Percentiles rank a stretch among this genome's conserved stretches.
phyloP scores from a whole-genome alignment of 2,797 vertebrate species.

The Syngnathus rostellatus region DNA sequence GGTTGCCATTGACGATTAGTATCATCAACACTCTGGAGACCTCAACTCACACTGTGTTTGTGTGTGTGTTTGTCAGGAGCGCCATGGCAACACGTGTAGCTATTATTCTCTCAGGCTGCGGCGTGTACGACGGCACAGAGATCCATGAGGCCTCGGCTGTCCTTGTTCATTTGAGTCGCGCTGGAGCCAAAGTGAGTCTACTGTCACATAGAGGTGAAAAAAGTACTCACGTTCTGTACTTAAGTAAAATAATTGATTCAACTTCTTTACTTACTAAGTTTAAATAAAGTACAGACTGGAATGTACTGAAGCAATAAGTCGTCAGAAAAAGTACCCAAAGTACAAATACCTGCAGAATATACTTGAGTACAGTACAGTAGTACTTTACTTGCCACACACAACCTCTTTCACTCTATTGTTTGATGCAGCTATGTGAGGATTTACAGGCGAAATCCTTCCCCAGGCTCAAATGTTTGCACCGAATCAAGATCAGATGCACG shows the following conservation, averaged over 20 bases:
- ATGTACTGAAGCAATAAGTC: too few species aligned
- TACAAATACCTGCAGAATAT: too few species aligned
- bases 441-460: neutral
- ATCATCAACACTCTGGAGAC: neutral
- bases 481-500: conserved; percentile 77
- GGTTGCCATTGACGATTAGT: neutral
- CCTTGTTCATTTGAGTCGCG: conserved; percentile 71
- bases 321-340: too few species aligned
- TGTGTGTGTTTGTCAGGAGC: neutral
- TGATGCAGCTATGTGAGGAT: neutral
- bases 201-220: neutral
- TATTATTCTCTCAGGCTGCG: conserved; percentile 73
- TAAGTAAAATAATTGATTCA: too few species aligned
- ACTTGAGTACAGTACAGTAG: neutral
- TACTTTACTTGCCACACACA: neutral
- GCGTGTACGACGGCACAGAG: conserved; percentile 73
- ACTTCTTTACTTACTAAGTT: too few species aligned
- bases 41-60: neutral
- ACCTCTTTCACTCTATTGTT: too few species aligned
- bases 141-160: conserved; percentile 70
- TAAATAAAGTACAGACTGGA: too few species aligned
- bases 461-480: conserved; percentile 81
- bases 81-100: conserved; percentile 71
- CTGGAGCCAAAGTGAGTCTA: conserved; percentile 60
- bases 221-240: neutral